These are phyloP conservation scores for Metellina segmentata DNA, from an alignment of 2,888 invertebrate species.

Conservation along the genomic window DNA sequence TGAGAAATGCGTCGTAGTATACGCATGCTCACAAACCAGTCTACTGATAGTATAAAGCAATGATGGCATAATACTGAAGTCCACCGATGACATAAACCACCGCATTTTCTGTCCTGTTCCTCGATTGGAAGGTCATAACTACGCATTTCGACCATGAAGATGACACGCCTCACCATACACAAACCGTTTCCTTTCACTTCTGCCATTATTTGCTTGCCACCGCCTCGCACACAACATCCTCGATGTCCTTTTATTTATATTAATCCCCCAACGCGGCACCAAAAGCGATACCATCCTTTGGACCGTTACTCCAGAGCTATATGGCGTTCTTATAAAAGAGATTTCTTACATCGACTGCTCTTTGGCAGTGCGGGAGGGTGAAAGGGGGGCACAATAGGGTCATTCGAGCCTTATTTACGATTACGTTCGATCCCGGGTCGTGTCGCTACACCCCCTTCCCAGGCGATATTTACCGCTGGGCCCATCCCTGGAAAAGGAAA, in stretches of 20 bases:
- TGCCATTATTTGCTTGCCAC: constrained; percentile 3
- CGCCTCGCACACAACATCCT: neutral
- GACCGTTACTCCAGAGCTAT: constrained; percentile 29
- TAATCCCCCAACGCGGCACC: constrained; percentile 17
- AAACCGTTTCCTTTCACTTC: neutral
- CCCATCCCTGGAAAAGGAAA: neutral
- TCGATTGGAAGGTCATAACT: neutral
- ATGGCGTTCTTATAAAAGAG: constrained; percentile 10
- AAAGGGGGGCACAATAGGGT: constrained; percentile 17
- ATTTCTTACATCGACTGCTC: neutral
- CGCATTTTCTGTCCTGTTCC: neutral
- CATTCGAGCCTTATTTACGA: constrained; percentile 56
- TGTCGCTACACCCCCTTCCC: constrained; percentile 11
- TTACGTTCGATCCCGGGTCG: constrained; percentile 27
- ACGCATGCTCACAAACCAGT: too few species aligned
- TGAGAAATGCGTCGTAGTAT: too few species aligned
- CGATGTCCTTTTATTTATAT: constrained; percentile 32
- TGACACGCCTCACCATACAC: neutral
- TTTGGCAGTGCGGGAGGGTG: neutral
- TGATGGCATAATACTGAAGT: neutral
- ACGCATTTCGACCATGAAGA: neutral
- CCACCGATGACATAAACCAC: neutral
- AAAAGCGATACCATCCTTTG: constrained; percentile 12
- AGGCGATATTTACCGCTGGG: constrained; percentile 5
- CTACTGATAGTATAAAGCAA: too few species aligned